Evolutionary conservation across 2,113 vertebrate genomes (phyloP).

Genomic region (Agapornis roseicollis): DNA sequence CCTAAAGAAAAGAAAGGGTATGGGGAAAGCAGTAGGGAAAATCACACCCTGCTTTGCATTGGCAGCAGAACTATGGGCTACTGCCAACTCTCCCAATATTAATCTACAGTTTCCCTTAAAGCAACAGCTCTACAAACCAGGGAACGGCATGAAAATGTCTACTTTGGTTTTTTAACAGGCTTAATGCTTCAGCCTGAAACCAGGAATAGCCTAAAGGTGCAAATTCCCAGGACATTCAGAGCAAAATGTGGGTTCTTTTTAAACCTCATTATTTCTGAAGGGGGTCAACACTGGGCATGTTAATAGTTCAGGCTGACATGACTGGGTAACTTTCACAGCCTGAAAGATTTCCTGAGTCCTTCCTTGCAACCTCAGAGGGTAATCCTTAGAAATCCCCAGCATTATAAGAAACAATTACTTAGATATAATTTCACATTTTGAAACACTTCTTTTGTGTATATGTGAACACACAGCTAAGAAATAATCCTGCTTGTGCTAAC

Average conservation of each 20-base stretch:
- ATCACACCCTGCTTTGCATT: constrained; percentile 5
- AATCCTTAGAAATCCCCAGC: not conserved
- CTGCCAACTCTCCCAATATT: not conserved
- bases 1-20: not conserved
- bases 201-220: not conserved
- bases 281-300: not conserved
- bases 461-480: not conserved
- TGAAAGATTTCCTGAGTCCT: not conserved
- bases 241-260: not conserved
- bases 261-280: constrained; percentile 9
- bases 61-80: constrained; percentile 10
- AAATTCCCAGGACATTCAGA: not conserved
- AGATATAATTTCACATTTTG: not conserved
- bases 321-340: not conserved
- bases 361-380: not conserved
- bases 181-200: not conserved
- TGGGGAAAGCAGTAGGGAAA: not conserved
- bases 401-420: not conserved
- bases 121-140: not conserved
- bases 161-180: not conserved
- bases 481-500: not conserved
- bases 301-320: not conserved
- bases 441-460: not conserved
- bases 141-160: not conserved
- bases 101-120: not conserved